A percentile compares a stretch with the other conserved stretches of the same genome.
Evolutionary conservation across 2,888 invertebrate species (phyloP).

Genomic region (Hoplodrina ambigua): DNA sequence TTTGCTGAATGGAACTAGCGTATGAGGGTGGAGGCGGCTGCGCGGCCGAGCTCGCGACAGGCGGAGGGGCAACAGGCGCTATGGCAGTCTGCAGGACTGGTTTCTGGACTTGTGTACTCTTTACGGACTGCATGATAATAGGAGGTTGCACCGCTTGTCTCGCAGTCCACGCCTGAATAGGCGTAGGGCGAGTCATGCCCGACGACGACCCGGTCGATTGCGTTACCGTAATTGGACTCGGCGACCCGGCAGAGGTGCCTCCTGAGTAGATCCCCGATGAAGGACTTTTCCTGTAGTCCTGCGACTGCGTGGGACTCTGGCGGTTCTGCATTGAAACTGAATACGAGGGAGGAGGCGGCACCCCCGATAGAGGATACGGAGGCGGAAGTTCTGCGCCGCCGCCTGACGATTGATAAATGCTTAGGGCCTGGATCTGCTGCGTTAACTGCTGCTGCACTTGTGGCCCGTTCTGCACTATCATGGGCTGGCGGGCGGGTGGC

Average conservation of each 20-base stretch:
- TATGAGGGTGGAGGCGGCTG: constrained; percentile 95
- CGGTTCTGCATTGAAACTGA: constrained; percentile 96
- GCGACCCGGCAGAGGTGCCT: constrained; percentile 95
- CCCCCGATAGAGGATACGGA: constrained; percentile 92
- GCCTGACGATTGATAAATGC: constrained; percentile 92
- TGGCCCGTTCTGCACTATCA: constrained; percentile 95
- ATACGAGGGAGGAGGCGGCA: constrained; percentile 95
- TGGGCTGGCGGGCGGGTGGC: constrained; percentile 92
- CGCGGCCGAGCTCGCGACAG: constrained; percentile 86
- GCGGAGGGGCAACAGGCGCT: constrained; percentile 95
- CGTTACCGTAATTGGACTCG: constrained; percentile 94
- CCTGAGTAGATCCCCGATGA: constrained; percentile 96
- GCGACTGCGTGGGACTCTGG: constrained; percentile 95
- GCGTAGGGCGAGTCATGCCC: constrained; percentile 94
- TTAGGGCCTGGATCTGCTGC: constrained; percentile 97
- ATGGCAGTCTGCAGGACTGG: constrained; percentile 98
- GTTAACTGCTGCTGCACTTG: constrained; percentile 96
- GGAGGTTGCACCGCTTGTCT: constrained; percentile 97
- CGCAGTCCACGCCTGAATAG: constrained; percentile 96
- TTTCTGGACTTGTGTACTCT: constrained; percentile 98
- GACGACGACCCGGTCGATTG: constrained; percentile 91
- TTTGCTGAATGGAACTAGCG: constrained; percentile 95
- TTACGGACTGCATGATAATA: constrained; percentile 99
- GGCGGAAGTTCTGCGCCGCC: constrained; percentile 92
- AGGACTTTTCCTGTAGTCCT: constrained; percentile 96